Conservation (phyloP, 2,797 vertebrate species). For the Helarctos malayanus region DNA sequence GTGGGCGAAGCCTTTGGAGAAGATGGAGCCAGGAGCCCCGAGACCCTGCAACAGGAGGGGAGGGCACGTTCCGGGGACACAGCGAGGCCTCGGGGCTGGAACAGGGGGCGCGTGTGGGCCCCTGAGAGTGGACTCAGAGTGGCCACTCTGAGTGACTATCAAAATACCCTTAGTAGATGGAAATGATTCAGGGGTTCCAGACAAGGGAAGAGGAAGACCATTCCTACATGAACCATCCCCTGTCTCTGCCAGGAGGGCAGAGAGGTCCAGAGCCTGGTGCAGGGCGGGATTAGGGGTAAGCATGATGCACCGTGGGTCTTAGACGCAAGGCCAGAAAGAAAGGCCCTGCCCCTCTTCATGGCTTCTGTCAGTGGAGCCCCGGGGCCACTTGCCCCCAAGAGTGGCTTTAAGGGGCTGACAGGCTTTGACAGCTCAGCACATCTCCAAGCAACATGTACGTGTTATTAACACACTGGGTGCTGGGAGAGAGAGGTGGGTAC, state of each 20-base stretch:
- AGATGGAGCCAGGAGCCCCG: accelerated
- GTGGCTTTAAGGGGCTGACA: neutral
- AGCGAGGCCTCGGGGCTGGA: neutral
- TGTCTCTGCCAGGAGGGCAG: neutral
- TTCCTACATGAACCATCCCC: neutral
- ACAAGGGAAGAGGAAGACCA: neutral
- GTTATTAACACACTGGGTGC: accelerated
- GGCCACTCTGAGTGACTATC: neutral
- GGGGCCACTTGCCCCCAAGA: neutral
- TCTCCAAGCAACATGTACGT: neutral
- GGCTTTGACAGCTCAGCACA: neutral
- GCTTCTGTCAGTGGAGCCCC: neutral
- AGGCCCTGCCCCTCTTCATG: neutral
- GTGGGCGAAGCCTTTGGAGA: accelerated
- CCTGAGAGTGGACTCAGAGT: neutral
- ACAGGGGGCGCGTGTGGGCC: neutral
- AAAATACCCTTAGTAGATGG: neutral
- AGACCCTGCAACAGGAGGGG: accelerated
- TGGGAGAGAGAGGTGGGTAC: no score
- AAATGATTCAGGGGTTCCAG: neutral
- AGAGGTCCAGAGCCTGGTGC: neutral
- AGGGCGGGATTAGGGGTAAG: accelerated
- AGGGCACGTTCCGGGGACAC: accelerated
- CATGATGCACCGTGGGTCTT: neutral
- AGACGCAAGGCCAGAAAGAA: neutral